Base-by-base conservation (phyloP, 2,797 vertebrate genomes). In the Pagetopsis macropterus region DNA sequence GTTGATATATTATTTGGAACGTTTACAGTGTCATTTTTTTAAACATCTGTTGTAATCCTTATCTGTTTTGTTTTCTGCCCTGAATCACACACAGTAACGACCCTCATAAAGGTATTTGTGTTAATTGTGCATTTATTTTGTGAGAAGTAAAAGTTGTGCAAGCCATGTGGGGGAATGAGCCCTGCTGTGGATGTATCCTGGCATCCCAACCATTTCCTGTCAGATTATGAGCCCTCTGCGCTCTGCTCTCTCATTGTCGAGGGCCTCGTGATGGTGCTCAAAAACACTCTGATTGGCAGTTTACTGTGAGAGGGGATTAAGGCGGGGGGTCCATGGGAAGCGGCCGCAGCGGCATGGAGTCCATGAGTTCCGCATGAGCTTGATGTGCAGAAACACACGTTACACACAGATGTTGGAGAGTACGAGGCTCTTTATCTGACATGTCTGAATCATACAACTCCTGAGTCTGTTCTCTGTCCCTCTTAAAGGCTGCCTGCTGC, bases 131-230 rank as follows among this genome's bases (percentile, higher is more conserved):
- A 27, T 79, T 63, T 69, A 48, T 83, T 63, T 68, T 56, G 33
- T 44, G 21, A 92, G 91, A 92, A 91, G 94, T 93, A 90, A 94
- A 95, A 83, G 75, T 94, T 94, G 88, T 76, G 82, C 83, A 95
- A 95, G 92, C 94, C 93, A 94, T 93, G 93, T 89, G 95, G 94
- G 94, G 93, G 91, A 96, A 94, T 94, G 93, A 95, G 90, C 90
- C 96, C 95, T 95, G 95, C 95, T 96, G 95, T 95, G 96, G 95
- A 95, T 94, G 92, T 95, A 94, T 96, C 95, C 94, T 96, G 96
- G 97, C 97, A 98, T 99, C 93, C 94, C 94, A 97, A 94, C 94
- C 95, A 98, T 99, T 99, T 98, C 98, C 97, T 98, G 95, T 93
- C 78, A 89, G 94, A 95, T 97, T 96, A 96, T 94, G 94, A 95